Percentiles rank a stretch among this genome's conserved stretches.
These are phyloP conservation scores for Syngnathus acus DNA, from an alignment of 2,797 vertebrate species.

Conservation along the genomic window DNA sequence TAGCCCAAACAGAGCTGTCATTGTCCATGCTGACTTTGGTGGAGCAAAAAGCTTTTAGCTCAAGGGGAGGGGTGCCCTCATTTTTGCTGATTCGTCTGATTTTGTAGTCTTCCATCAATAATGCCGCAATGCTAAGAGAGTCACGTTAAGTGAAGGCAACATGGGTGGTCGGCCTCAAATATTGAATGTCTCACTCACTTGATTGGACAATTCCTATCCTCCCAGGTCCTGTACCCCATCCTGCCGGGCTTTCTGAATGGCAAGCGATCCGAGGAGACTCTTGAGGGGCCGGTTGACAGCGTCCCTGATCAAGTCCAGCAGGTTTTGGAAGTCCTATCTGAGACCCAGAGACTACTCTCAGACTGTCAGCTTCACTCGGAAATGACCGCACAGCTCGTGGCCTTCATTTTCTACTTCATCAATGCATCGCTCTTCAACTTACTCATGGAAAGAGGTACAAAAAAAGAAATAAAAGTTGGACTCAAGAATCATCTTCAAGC, in stretches of 20 bases:
- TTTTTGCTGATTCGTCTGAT: constrained; percentile 8
- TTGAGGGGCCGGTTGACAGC: constrained; percentile 33
- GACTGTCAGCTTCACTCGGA: constrained; percentile 66
- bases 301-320: constrained; percentile 50
- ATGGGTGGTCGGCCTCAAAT: constrained; percentile 58
- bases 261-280: constrained; percentile 62
- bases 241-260: constrained; percentile 68
- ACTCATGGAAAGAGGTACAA: constrained; percentile 75
- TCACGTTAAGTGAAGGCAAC: constrained; percentile 7
- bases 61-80: constrained; percentile 11
- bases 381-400: constrained; percentile 68
- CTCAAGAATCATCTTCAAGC: background rate
- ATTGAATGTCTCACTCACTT: constrained; percentile 5
- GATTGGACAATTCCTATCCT: background rate
- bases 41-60: constrained; percentile 39
- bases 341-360: constrained; percentile 54
- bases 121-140: constrained; percentile 16
- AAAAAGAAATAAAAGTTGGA: background rate
- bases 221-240: constrained; percentile 68
- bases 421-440: constrained; percentile 76
- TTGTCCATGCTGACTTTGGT: constrained; percentile 53
- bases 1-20: constrained; percentile 62
- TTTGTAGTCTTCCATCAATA: constrained; percentile 21
- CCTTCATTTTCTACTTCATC: constrained; percentile 77
- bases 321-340: constrained; percentile 58